Base-by-base conservation (phyloP, 1,140 invertebrate genomes). In the Diuraphis noxia region DNA sequence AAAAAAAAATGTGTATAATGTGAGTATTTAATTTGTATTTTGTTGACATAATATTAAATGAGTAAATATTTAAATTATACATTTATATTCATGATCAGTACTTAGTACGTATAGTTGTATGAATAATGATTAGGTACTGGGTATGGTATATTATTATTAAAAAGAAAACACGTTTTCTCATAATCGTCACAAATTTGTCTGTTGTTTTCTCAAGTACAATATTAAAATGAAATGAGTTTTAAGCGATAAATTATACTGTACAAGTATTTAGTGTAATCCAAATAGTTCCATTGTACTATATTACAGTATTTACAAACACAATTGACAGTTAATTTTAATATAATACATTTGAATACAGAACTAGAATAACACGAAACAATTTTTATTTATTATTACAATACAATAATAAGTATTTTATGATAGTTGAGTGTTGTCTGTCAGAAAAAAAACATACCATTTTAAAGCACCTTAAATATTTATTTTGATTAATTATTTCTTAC, bases 371-470 rank as follows among this genome's bases (percentile, higher is more conserved):
- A 72, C 34, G 56, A 63, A 63, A 63, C 30, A n/a, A 63, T 63
- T 63, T n/a, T 30, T n/a, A 72, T n/a, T 72, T n/a, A 5, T 63
- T 63, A 72, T 72, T 72, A n/a, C 17, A 72, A 72, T 72, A 72
- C 56, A n/a, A 72, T 72, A 72, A 72, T 72, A n/a, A n/a, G 30
- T 72, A n/a, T n/a, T n/a, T 72, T n/a, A 72, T 72, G 56, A 72
- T n/a, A 19, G 30, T 72, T n/a, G 56, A n/a, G 3, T n/a, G 13
- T n/a, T n/a, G 56, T 72, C 13, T n/a, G 17, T n/a, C 5, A 2
- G n/a, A 72, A 72, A 72, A 56, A 56, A 25, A 56, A 56, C 23
- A 7, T 8, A 52, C 17, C 56, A 63, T n/a, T 72, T 72, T 72
- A 72, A 17, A 72, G 3, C 13, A 72, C 30, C 13, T 72, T 72